Conservation (phyloP, 2,113 vertebrate genomes). For the Columba livia region DNA sequence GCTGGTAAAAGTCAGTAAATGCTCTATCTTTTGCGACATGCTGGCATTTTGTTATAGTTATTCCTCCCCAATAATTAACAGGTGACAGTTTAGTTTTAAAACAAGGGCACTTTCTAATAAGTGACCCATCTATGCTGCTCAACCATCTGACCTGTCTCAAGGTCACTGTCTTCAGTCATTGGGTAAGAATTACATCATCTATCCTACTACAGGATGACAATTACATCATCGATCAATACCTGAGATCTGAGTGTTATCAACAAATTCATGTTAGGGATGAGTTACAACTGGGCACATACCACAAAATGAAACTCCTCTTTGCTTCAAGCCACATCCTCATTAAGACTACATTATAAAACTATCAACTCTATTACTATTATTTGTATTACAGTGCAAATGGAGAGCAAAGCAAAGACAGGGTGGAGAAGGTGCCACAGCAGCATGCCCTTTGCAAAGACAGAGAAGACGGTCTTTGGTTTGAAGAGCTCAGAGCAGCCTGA, state of each 20-base stretch:
- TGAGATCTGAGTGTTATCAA: constrained; percentile 48
- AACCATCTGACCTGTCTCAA: constrained; percentile 72
- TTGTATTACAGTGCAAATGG: not conserved
- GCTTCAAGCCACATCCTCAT: constrained; percentile 8
- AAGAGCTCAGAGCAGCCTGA: constrained; percentile 22
- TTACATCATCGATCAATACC: constrained; percentile 79
- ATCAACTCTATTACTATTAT: not conserved
- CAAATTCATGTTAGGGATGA: constrained; percentile 56
- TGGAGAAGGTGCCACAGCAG: not conserved
- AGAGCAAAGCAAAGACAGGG: not conserved
- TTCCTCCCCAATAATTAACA: constrained; percentile 34
- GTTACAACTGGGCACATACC: constrained; percentile 53
- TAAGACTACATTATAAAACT: not conserved
- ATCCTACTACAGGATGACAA: constrained; percentile 59
- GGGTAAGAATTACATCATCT: constrained; percentile 79
- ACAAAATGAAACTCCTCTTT: constrained; percentile 33
- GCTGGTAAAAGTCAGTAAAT: constrained; percentile 1
- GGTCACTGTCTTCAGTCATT: constrained; percentile 72
- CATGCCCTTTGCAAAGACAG: not conserved
- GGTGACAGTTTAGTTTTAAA: constrained; percentile 48
- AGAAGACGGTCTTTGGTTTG: not conserved
- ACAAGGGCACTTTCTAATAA: constrained; percentile 55
- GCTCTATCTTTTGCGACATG: not conserved
- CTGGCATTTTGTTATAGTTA: not conserved
- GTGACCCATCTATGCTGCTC: constrained; percentile 42